These are phyloP conservation scores for Hydropsyche betteni DNA, from an alignment of 2,888 invertebrate species.

Conservation along the genomic window DNA sequence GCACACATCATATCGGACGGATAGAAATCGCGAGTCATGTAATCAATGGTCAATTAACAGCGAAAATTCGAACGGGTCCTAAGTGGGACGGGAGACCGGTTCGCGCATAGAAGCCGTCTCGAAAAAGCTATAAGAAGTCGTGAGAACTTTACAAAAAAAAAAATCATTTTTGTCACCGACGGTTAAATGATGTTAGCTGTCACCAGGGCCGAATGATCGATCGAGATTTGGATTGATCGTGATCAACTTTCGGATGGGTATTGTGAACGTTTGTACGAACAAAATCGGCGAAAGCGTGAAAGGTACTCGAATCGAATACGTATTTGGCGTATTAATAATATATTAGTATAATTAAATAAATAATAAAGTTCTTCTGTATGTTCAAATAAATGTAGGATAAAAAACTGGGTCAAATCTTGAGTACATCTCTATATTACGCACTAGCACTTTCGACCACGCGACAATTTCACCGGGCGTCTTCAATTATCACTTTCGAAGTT, in stretches of 20 bases:
- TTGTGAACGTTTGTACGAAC: too few relatives aligned
- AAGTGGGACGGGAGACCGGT: constrained; percentile 1
- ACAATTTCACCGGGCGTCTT: constrained; percentile 15
- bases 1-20: neutral
- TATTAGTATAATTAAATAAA: too few relatives aligned
- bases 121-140: constrained; percentile 3
- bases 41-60: neutral
- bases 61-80: neutral
- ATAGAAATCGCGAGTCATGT: constrained; percentile 23
- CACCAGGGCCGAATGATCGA: too few relatives aligned
- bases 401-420: neutral
- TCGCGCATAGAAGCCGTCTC: neutral
- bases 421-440: neutral
- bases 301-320: too few relatives aligned
- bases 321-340: too few relatives aligned
- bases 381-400: neutral
- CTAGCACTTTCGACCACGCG: constrained; percentile 16
- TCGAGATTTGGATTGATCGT: too few relatives aligned
- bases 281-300: too few relatives aligned
- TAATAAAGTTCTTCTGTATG: neutral
- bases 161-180: neutral
- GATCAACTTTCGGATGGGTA: too few relatives aligned
- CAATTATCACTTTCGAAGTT: constrained; percentile 20
- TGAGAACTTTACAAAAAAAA: neutral
- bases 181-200: too few relatives aligned